Evolutionary conservation across 2,888 invertebrate species (phyloP).

Genomic region (Sesia bembeciformis): DNA sequence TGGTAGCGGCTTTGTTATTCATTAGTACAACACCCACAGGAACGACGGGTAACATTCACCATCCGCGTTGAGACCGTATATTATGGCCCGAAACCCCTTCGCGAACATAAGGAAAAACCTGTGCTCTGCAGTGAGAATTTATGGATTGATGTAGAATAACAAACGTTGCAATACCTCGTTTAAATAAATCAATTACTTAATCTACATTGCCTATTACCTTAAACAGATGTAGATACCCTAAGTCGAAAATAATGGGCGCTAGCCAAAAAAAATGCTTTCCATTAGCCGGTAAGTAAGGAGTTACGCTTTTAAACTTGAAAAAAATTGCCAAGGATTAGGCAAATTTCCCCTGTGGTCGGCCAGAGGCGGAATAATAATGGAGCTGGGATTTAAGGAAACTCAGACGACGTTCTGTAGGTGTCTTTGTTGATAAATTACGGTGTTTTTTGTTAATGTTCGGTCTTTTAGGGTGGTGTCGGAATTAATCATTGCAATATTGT

Average conservation of each 20-base stretch:
- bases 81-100: too few relatives aligned
- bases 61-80: too few relatives aligned
- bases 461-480: constrained; percentile 22
- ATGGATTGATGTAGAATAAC: too few relatives aligned
- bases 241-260: background rate
- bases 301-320: constrained; percentile 23
- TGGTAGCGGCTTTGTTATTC: too few relatives aligned
- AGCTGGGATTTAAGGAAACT: constrained; percentile 42
- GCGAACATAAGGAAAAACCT: too few relatives aligned
- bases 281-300: constrained; percentile 12
- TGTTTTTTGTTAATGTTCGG: constrained; percentile 55
- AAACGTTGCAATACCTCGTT: too few relatives aligned
- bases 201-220: background rate
- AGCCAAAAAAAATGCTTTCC: background rate
- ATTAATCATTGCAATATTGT: constrained; percentile 10
- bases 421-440: constrained; percentile 61
- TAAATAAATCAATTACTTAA: too few relatives aligned
- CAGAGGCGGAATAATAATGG: constrained; percentile 58
- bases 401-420: constrained; percentile 40
- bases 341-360: constrained; percentile 49
- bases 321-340: constrained; percentile 44
- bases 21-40: too few relatives aligned
- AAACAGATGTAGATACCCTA: constrained; percentile 2
- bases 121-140: too few relatives aligned
- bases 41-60: too few relatives aligned